Evolutionary conservation across 92 coral and sea anemone species (phyloP).

Genomic region (Scolanthus callimorphus): DNA sequence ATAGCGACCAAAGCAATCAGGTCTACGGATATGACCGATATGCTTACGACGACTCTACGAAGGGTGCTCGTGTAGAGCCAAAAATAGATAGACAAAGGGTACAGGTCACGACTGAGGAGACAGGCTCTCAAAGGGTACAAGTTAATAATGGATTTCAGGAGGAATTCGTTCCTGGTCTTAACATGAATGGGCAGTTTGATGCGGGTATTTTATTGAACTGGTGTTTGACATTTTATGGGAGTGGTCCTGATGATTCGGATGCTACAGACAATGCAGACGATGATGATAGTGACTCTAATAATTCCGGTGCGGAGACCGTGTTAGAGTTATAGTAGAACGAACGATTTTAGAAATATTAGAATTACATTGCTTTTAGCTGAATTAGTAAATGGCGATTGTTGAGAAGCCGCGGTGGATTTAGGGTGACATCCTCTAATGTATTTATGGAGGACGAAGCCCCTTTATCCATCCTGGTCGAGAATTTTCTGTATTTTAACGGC

Average conservation of each 20-base stretch:
- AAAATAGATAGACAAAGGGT: slow-evolving; percentile 77
- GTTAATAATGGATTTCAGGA: slow-evolving; percentile 98
- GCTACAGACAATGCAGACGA: slow-evolving; percentile 37
- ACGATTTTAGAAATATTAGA: too few relatives aligned
- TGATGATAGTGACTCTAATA: slow-evolving; percentile 28
- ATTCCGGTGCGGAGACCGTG: slow-evolving; percentile 16
- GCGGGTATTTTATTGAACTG: slow-evolving; percentile 91
- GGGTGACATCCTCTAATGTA: too few relatives aligned
- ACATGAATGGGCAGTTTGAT: slow-evolving; percentile 87
- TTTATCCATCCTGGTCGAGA: too few relatives aligned
- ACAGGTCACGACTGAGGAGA: slow-evolving; percentile 93
- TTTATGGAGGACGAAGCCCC: too few relatives aligned
- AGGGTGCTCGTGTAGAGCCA: slow-evolving; percentile 47
- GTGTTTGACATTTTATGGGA: slow-evolving; percentile 88
- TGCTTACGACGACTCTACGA: slow-evolving; percentile 21
- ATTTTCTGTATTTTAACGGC: too few relatives aligned
- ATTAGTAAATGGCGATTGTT: too few relatives aligned
- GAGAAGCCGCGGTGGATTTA: too few relatives aligned
- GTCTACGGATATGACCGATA: slow-evolving; percentile 67
- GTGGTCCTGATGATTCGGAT: slow-evolving; percentile 56
- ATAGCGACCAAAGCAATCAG: slow-evolving; percentile 52
- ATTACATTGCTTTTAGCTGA: too few relatives aligned
- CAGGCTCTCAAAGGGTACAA: slow-evolving; percentile 98
- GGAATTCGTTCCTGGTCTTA: slow-evolving; percentile 92
- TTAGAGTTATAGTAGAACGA: not conserved